Evolutionary conservation across 1,140 invertebrate genomes (phyloP).

Genomic region (Bombus waltoni): DNA sequence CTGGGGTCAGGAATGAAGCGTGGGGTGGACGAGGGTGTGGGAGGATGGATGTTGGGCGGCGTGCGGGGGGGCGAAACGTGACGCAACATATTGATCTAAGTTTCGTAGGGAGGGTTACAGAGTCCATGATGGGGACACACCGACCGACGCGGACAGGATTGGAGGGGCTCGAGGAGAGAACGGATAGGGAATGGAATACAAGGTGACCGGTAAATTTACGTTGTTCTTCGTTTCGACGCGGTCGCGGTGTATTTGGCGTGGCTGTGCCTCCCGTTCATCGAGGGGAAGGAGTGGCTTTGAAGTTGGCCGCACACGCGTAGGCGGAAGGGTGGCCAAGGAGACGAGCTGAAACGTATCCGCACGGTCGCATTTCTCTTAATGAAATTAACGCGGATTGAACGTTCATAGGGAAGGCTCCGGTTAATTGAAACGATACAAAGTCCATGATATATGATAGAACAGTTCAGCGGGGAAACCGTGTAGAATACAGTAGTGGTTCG

Average conservation of each 20-base stretch:
- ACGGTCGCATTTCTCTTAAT: constrained; percentile 20
- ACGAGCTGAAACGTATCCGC: neutral
- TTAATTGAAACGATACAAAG: neutral
- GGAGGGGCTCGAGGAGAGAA: neutral
- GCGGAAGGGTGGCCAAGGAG: neutral
- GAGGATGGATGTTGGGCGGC: constrained; percentile 57
- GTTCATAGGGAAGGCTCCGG: neutral
- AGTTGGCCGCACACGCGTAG: neutral
- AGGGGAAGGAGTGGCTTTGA: neutral
- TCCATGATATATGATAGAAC: neutral
- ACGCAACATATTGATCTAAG: constrained; percentile 82
- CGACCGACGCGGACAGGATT: constrained; percentile 12
- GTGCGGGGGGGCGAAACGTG: constrained; percentile 70
- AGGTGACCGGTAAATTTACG: constrained; percentile 65
- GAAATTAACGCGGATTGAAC: neutral
- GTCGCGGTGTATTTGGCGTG: constrained; percentile 18
- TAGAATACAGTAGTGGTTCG: neutral
- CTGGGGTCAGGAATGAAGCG: constrained; percentile 42
- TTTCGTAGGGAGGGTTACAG: constrained; percentile 70
- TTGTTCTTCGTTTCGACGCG: constrained; percentile 45
- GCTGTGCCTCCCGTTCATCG: neutral
- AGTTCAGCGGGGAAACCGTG: neutral
- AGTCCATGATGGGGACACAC: constrained; percentile 33
- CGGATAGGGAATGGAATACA: constrained; percentile 62
- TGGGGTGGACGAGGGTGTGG: constrained; percentile 53